A percentile compares a stretch with the other conserved stretches of the same genome.
These are phyloP conservation scores for Notospermus geniculatus DNA, from an alignment of 1,140 invertebrate genomes.

Conservation along the genomic window DNA sequence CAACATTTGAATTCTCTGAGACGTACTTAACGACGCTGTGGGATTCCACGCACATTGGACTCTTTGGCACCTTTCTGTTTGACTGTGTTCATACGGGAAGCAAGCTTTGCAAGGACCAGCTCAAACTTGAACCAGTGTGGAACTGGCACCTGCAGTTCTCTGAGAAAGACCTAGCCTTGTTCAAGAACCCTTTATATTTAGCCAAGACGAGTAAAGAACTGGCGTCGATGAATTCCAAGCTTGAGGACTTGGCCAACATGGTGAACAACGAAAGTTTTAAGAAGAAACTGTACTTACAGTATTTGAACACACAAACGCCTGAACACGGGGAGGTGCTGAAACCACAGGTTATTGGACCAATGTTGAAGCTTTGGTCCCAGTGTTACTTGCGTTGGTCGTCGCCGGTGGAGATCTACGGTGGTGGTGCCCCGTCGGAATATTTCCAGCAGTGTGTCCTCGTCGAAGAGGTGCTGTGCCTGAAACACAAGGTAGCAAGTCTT, in stretches of 20 bases:
- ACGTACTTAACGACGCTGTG: conserved; percentile 87
- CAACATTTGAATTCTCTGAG: conserved; percentile 87
- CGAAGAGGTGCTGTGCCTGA: conserved; percentile 48
- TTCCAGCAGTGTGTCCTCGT: conserved; percentile 54
- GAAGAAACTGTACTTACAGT: conserved; percentile 23
- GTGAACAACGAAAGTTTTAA: conserved; percentile 23
- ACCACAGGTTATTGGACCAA: conserved; percentile 31
- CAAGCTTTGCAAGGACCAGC: conserved; percentile 72
- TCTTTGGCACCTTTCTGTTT: conserved; percentile 91
- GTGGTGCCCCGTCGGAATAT: conserved; percentile 70
- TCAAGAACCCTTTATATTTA: conserved; percentile 50
- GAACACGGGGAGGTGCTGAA: conserved; percentile 35
- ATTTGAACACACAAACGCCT: conserved; percentile 59
- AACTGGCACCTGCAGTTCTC: conserved; percentile 47
- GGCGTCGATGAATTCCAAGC: neutral
- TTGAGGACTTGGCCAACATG: neutral
- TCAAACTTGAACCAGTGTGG: conserved; percentile 41
- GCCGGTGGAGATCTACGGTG: conserved; percentile 74
- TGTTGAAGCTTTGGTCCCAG: conserved; percentile 78
- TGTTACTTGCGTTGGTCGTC: conserved; percentile 87
- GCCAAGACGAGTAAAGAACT: conserved; percentile 19
- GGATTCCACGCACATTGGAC: conserved; percentile 80
- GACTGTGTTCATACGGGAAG: conserved; percentile 65
- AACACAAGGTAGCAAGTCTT: conserved; percentile 37
- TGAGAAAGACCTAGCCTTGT: conserved; percentile 39